Percentiles rank a stretch among this genome's conserved stretches.
Conservation (phyloP, 2,888 invertebrate species). For the Endomychus coccineus region DNA sequence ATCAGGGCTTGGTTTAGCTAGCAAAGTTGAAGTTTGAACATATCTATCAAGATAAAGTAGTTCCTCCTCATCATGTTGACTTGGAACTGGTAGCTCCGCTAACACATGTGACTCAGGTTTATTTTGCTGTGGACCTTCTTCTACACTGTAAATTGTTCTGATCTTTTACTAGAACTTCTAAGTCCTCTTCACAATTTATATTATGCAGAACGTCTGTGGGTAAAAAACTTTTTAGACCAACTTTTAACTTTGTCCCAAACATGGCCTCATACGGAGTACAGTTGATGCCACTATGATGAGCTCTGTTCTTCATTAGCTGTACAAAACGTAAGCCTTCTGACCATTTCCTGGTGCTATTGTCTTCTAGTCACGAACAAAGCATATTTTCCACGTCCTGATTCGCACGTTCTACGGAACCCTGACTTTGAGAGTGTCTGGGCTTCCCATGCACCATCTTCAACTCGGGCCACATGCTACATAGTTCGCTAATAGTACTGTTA, state of each 20-base stretch:
- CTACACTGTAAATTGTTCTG: slow-evolving; percentile 12
- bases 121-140: slow-evolving; percentile 11
- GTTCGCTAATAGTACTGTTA: slow-evolving; percentile 26
- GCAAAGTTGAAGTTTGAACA: slow-evolving; percentile 12
- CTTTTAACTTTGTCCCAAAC: slow-evolving; percentile 10
- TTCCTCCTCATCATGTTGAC: too few relatives aligned
- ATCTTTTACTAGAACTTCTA: slow-evolving; percentile 9
- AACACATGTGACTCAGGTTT: slow-evolving; percentile 7
- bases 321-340: slow-evolving; percentile 37
- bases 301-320: slow-evolving; percentile 40
- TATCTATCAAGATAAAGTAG: slow-evolving; percentile 10
- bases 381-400: slow-evolving; percentile 38
- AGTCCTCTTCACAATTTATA: slow-evolving; percentile 5
- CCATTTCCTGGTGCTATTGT: slow-evolving; percentile 35
- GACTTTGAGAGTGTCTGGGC: slow-evolving; percentile 31
- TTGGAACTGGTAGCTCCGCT: slow-evolving; percentile 6
- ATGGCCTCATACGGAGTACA: slow-evolving; percentile 14
- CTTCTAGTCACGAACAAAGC: slow-evolving; percentile 34
- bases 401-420: slow-evolving; percentile 34
- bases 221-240: slow-evolving; percentile 9
- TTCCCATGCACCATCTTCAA: slow-evolving; percentile 38
- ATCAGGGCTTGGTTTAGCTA: slow-evolving; percentile 11
- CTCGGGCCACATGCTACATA: slow-evolving; percentile 19
- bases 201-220: not conserved
- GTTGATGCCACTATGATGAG: slow-evolving; percentile 35